Evolutionary conservation across 2,888 invertebrate species (phyloP), one percentile per base, ranked within the genome.

Genomic region (Drosophila testacea): DNA sequence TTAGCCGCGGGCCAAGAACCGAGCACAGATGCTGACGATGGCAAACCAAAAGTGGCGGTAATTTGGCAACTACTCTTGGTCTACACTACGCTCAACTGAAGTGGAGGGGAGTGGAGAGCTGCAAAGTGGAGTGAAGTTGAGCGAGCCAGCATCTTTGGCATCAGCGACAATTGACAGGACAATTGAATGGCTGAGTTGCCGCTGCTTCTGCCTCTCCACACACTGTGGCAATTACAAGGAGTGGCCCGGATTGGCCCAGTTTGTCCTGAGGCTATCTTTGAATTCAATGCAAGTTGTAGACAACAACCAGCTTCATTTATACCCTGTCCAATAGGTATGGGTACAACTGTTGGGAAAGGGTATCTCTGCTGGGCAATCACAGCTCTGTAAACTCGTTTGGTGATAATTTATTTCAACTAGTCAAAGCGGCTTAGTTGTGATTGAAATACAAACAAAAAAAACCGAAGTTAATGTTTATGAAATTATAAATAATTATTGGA

Each of bases 1-100:
- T 78, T 89, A 71, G 84, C 83, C 83, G 87, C 83, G 70, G 83
- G 83, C 89, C 79, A 84, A 84, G 83, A 89, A 84, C 73, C 88
- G 66, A 68, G 83, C 83, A 89, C 88, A 89, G 89, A 89, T 84
- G 83, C 84, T 89, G 84, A 78, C 84, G 79, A 78, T 83, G 78
- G 51, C 77, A 77, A 83, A 83, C 83, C 84, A 63, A 89, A 84
- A 84, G 89, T 89, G 89, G 89, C 89, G 83, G 83, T 84, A 84
- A 84, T 89, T 84, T 83, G 87, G 69, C 76, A 83, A 83, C 88
- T 88, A 83, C 89, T 83, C 70, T 52, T 56, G 30, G 63, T 55
- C 55, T 13, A 28, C 30, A 48, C 48, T 36, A 38, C 63, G 41
- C 56, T 56, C 36, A 36, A 36, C 56, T 36, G 27, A 44, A 55